Percentiles rank a stretch among this genome's conserved stretches.
phyloP scores from a whole-genome alignment of 2,113 vertebrate genomes.

The Eulemur rufifrons region DNA sequence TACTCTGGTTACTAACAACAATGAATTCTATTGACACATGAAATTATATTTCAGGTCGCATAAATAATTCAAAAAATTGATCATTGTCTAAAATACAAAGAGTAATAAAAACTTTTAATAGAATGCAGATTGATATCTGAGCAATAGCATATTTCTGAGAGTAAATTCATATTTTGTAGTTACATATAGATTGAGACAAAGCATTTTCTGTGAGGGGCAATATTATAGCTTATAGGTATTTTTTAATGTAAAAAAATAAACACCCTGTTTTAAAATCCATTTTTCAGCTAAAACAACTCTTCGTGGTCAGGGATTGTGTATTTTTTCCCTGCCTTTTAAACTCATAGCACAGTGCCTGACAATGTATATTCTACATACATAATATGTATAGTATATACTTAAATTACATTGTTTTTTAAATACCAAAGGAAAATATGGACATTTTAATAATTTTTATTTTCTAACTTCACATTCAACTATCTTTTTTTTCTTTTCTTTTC shows the following conservation, averaged over 20 bases:
- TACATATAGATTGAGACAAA: background rate
- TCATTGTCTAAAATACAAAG: conserved; percentile 14
- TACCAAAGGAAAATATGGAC: background rate
- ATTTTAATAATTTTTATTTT: background rate
- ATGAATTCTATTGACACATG: conserved; percentile 30
- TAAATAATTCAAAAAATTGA: conserved; percentile 12
- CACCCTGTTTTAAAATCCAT: background rate
- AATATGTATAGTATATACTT: background rate
- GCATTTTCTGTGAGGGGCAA: background rate
- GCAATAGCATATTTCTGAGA: background rate
- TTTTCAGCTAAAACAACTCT: background rate
- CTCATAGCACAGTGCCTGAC: background rate
- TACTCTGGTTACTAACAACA: background rate
- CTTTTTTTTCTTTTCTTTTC: background rate
- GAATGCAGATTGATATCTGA: conserved; percentile 64
- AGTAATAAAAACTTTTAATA: conserved; percentile 60
- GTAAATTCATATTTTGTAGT: background rate
- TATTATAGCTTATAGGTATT: background rate
- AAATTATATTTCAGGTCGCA: background rate
- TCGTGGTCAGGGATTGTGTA: background rate
- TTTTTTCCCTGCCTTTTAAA: background rate
- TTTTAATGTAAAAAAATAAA: background rate
- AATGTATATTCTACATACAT: background rate
- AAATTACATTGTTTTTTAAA: background rate
- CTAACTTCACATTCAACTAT: background rate